phyloP scores from a whole-genome alignment of 2,113 vertebrate genomes.

The Arenaria interpres region DNA sequence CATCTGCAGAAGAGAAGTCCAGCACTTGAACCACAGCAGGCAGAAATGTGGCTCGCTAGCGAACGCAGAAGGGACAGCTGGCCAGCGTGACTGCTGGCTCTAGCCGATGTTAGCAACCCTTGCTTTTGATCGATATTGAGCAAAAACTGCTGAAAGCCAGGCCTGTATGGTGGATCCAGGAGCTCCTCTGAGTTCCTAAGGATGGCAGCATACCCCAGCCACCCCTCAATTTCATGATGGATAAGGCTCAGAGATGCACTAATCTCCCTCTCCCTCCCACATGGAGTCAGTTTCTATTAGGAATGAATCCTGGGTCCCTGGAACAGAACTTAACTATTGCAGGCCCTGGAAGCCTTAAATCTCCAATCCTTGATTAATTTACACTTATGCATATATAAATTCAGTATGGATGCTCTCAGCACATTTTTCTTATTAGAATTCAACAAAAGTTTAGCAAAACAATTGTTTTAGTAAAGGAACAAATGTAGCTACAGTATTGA shows the following conservation, averaged over 20 bases:
- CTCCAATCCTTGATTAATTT: not conserved
- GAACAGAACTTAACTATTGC: not conserved
- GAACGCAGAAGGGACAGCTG: not conserved
- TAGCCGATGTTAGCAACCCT: not conserved
- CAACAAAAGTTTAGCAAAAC: not conserved
- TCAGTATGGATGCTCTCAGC: not conserved
- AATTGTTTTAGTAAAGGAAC: not conserved
- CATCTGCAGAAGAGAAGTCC: not conserved
- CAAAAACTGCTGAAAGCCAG: not conserved
- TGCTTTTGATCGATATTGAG: not conserved
- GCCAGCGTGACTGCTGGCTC: not conserved
- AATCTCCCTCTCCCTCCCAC: not conserved
- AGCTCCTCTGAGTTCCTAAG: not conserved
- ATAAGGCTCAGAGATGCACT: not conserved
- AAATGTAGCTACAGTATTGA: not conserved
- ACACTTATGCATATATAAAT: not conserved
- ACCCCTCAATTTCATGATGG: not conserved
- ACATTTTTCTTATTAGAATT: not conserved
- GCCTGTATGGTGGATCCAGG: not conserved
- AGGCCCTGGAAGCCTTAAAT: not conserved
- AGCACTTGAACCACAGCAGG: not conserved
- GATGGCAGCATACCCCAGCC: not conserved
- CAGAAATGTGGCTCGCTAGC: fast-evolving
- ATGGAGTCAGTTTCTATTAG: not conserved
- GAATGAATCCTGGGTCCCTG: not conserved